Evolutionary conservation across 2,113 vertebrate genomes (phyloP).

Genomic region (Sus scrofa): T2T-Sscrofa CM000812.6:187835501-187836000

Average conservation of each 20-base stretch:
- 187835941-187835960: background rate
- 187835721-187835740: background rate
- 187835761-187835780: background rate
- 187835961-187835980: background rate
- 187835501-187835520: no score
- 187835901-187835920: background rate
- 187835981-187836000: background rate
- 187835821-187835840: background rate
- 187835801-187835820: no score
- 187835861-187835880: background rate
- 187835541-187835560: no score
- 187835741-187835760: background rate
- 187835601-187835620: no score
- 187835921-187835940: background rate
- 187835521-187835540: no score
- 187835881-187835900: background rate
- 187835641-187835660: no score
- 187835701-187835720: no score
- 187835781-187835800: background rate
- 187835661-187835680: no score
- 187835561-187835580: no score
- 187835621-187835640: no score
- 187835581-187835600: no score
- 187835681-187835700: no score
- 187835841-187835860: background rate